Conservation (phyloP, 2,113 vertebrate species). For the Motacilla tschutschensis region DNA sequence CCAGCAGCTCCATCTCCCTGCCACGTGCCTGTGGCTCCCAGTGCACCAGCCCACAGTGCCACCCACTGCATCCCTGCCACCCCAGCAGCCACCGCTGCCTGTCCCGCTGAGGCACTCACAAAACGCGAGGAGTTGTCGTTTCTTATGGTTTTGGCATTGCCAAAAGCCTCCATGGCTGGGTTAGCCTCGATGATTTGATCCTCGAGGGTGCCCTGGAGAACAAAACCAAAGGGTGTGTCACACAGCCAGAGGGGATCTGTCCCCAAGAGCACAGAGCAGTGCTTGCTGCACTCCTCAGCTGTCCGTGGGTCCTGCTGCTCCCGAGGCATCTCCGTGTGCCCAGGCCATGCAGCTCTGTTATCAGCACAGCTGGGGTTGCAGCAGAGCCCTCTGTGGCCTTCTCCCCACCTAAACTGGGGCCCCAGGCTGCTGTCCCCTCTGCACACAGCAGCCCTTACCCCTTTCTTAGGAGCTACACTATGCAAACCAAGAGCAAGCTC, state of each 20-base stretch:
- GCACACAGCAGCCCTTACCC: neutral
- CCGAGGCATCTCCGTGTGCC: neutral
- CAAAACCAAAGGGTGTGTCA: neutral
- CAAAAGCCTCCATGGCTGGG: slow-evolving; percentile 94
- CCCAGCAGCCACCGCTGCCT: neutral
- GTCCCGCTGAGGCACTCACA: slow-evolving; percentile 72
- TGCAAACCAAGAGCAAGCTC: neutral
- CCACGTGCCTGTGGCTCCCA: accelerated
- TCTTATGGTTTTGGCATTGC: slow-evolving; percentile 92
- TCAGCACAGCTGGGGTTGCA: neutral
- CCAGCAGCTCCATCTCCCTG: neutral
- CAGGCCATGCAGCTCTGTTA: neutral
- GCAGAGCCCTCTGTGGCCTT: neutral
- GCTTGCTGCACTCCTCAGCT: neutral
- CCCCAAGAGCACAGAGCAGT: neutral
- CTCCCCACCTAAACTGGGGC: neutral
- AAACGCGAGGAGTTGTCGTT: slow-evolving; percentile 95
- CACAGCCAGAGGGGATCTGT: neutral
- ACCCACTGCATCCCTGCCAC: neutral
- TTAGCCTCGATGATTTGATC: slow-evolving; percentile 96
- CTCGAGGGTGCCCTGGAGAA: slow-evolving; percentile 87
- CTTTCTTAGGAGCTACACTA: neutral
- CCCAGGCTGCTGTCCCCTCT: neutral
- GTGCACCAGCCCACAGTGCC: neutral
- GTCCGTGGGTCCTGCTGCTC: neutral